Percentiles rank a stretch among this genome's conserved stretches.
These are phyloP conservation scores for Apis laboriosa DNA, from an alignment of 1,140 invertebrate genomes.

Conservation along the genomic window DNA sequence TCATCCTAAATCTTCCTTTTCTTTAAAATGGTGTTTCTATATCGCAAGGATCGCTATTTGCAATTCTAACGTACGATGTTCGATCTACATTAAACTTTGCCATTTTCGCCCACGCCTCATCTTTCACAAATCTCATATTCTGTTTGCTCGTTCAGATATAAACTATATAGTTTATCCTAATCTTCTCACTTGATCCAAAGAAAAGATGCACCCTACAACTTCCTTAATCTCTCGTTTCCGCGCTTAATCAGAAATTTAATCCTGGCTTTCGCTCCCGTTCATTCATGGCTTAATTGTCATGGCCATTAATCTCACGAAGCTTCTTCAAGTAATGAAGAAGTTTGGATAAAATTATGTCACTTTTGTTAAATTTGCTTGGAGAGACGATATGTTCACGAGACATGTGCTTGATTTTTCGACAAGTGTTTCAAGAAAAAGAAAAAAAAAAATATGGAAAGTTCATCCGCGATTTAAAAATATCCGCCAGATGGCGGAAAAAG, in stretches of 20 bases:
- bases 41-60: conserved; percentile 8
- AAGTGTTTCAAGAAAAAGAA: too few species aligned
- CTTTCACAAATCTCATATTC: background rate
- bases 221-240: background rate
- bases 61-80: conserved; percentile 5
- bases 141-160: background rate
- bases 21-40: background rate
- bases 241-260: background rate
- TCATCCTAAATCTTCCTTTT: too few species aligned
- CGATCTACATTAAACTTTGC: background rate
- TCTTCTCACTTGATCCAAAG: background rate
- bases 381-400: too few species aligned
- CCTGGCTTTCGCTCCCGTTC: background rate
- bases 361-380: too few species aligned
- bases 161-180: background rate
- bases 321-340: background rate
- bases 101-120: background rate
- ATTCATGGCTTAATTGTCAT: background rate
- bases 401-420: too few species aligned
- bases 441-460: background rate
- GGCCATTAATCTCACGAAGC: background rate
- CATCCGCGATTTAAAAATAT: background rate
- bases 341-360: background rate
- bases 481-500: background rate
- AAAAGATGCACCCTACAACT: background rate